A percentile compares a stretch with the other conserved stretches of the same genome.
Conservation (phyloP, 2,888 invertebrate genomes). For the Colostygia pectinataria region DNA sequence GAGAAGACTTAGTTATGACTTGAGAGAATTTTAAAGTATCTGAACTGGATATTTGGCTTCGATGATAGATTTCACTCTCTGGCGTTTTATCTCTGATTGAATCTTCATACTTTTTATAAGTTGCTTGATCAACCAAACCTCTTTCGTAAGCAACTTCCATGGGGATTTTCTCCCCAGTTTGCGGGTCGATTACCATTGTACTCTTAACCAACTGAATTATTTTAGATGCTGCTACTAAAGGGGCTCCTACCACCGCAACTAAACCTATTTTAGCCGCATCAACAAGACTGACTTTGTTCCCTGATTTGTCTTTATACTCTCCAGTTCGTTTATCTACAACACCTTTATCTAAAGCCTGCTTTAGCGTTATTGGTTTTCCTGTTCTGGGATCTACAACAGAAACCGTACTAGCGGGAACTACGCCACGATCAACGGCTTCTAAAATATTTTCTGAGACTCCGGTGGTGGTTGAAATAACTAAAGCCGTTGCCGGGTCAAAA, state of each 20-base stretch:
- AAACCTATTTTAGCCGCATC: constrained; percentile 91
- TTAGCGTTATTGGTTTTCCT: constrained; percentile 85
- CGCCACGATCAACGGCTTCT: constrained; percentile 89
- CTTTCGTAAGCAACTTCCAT: constrained; percentile 91
- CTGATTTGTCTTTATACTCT: constrained; percentile 86
- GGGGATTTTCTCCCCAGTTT: constrained; percentile 90
- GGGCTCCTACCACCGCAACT: constrained; percentile 89
- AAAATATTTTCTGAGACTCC: constrained; percentile 88
- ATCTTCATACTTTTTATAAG: constrained; percentile 78
- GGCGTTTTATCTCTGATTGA: constrained; percentile 66
- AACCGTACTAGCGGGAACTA: constrained; percentile 86
- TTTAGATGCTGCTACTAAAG: constrained; percentile 87
- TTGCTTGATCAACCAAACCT: constrained; percentile 86
- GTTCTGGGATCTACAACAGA: constrained; percentile 87
- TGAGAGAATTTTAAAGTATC: constrained; percentile 48
- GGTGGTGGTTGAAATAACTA: constrained; percentile 88
- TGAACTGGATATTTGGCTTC: constrained; percentile 41
- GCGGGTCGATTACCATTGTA: constrained; percentile 89
- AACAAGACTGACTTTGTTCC: constrained; percentile 85
- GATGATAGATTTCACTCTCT: constrained; percentile 46
- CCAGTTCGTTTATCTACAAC: constrained; percentile 88
- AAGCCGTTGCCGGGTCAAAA: constrained; percentile 89
- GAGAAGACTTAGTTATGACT: constrained; percentile 35
- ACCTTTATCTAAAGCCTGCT: constrained; percentile 90
- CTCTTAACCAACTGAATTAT: constrained; percentile 85